Evolutionary conservation across 30 jellyfish, hydroid and myxozoan species (phyloP).

Genomic region (Haliclystus octoradiatus): DNA sequence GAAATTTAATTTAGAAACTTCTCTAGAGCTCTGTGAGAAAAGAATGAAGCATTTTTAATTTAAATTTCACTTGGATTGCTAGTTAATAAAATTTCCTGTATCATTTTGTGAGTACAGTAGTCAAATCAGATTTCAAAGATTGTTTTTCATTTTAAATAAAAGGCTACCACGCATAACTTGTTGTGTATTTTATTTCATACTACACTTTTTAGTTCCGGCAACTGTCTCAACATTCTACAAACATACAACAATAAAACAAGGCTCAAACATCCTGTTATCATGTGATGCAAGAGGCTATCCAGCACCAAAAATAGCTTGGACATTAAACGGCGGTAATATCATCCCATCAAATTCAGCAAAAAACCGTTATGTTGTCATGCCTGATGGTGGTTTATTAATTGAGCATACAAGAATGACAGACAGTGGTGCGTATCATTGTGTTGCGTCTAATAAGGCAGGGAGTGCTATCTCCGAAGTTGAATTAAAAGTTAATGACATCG

Average conservation of each 20-base stretch:
- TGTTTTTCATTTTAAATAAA: no score
- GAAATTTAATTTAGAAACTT: no score
- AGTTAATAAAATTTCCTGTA: no score
- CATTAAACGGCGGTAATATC: slow-evolving; percentile 32
- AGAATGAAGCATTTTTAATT: no score
- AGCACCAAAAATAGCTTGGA: slow-evolving; percentile 71
- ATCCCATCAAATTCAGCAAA: slow-evolving; percentile 17
- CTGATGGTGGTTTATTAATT: slow-evolving; percentile 78
- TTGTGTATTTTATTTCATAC: no score
- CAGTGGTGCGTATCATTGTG: slow-evolving; percentile 51
- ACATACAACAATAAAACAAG: slow-evolving; percentile 55
- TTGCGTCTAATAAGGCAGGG: slow-evolving; percentile 83
- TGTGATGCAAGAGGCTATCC: slow-evolving; percentile 88
- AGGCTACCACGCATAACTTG: no score
- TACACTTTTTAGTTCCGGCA: slow-evolving; percentile 62
- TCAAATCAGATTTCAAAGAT: no score
- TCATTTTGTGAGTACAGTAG: no score
- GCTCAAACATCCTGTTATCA: slow-evolving; percentile 51
- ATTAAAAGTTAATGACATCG: slow-evolving; percentile 47
- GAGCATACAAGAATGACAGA: slow-evolving; percentile 61
- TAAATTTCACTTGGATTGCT: no score
- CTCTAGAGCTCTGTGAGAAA: no score
- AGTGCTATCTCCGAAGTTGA: slow-evolving; percentile 59
- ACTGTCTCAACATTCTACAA: slow-evolving; percentile 35
- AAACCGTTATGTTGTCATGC: slow-evolving; percentile 49